Percentiles rank a stretch among this genome's conserved stretches.
Evolutionary conservation across 2,113 vertebrate genomes (phyloP).

Genomic region (Larimichthys polyactis): DNA sequence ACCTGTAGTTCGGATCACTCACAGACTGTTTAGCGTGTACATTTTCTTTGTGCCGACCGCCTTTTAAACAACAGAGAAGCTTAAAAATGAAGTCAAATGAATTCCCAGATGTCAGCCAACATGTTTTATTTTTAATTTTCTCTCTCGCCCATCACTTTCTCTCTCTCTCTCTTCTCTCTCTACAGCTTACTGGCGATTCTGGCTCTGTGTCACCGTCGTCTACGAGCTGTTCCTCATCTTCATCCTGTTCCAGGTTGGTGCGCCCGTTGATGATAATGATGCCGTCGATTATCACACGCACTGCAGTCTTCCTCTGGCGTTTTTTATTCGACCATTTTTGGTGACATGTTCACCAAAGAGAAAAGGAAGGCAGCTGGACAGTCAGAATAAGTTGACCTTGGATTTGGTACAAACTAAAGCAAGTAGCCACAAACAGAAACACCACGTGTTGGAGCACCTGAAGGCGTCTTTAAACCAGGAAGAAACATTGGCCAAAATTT

Average conservation of each 20-base stretch:
- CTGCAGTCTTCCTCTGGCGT: not conserved
- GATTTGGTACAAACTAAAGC: not conserved
- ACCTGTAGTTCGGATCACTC: not conserved
- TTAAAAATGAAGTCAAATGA: not conserved
- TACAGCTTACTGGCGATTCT: slow-evolving; percentile 97
- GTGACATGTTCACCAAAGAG: no score
- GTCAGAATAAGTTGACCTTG: not conserved
- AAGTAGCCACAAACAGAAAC: not conserved
- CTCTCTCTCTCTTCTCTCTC: not conserved
- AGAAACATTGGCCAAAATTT: slow-evolving; percentile 12
- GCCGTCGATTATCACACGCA: not conserved
- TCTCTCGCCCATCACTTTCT: not conserved
- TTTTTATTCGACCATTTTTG: not conserved
- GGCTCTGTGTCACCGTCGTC: slow-evolving; percentile 97
- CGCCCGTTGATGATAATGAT: not conserved
- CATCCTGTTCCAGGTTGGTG: slow-evolving; percentile 96
- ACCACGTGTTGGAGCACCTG: not conserved
- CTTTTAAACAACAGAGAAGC: not conserved
- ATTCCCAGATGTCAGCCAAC: not conserved
- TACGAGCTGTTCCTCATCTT: slow-evolving; percentile 99
- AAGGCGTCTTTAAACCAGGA: slow-evolving; percentile 3
- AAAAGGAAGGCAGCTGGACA: not conserved
- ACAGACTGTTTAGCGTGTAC: no score
- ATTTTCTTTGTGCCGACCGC: not conserved
- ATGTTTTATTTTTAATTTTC: not conserved